A percentile compares a stretch with the other conserved stretches of the same genome.
Conservation (phyloP, 2,797 vertebrate species). For the Periparus ater region DNA sequence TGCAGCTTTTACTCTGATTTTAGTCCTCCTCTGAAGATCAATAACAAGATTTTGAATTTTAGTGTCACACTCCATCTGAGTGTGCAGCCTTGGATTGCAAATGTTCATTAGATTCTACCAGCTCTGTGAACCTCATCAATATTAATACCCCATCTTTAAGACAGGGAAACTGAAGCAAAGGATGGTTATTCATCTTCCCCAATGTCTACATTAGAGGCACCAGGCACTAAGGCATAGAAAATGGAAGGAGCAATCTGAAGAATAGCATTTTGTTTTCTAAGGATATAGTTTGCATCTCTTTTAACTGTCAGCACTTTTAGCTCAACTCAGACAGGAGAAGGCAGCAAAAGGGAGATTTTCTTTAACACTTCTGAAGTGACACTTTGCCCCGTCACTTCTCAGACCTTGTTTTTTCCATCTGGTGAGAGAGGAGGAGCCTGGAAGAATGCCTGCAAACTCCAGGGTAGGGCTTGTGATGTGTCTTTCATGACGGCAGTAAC, state of each 20-base stretch:
- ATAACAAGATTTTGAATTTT: constrained; percentile 47
- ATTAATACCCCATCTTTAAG: constrained; percentile 44
- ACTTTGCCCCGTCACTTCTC: background rate
- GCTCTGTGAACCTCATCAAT: constrained; percentile 43
- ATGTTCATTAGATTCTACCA: constrained; percentile 42
- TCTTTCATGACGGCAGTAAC: background rate
- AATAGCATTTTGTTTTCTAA: constrained; percentile 12
- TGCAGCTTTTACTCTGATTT: constrained; percentile 41
- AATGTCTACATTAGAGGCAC: background rate
- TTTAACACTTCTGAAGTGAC: background rate
- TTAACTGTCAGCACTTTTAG: background rate
- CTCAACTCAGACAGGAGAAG: background rate
- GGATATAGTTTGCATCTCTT: constrained; percentile 7
- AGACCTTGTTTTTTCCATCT: background rate
- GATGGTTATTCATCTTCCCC: constrained; percentile 16
- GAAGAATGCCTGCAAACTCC: background rate
- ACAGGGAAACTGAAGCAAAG: constrained; percentile 4
- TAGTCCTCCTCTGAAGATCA: constrained; percentile 1
- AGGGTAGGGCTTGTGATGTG: background rate
- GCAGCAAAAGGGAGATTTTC: background rate
- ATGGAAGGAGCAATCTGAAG: constrained; percentile 10
- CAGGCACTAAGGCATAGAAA: background rate
- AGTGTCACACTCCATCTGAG: constrained; percentile 17
- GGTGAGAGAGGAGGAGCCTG: background rate
- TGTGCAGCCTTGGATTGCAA: background rate